Evolutionary conservation across 2,888 invertebrate genomes (phyloP).

Genomic region (Catonia carolina): DNA sequence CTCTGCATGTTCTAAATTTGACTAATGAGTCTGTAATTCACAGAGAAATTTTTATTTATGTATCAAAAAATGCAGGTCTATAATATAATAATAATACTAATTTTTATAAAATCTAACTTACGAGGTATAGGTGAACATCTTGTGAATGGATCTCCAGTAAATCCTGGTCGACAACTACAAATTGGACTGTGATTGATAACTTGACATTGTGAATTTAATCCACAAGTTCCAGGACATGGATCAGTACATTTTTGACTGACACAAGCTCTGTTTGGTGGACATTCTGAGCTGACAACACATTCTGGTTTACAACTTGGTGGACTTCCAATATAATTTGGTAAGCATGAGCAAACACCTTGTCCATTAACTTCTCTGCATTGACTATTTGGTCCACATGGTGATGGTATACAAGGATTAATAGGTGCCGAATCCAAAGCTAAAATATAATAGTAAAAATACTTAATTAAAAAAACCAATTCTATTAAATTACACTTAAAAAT

Average conservation of each 20-base stretch:
- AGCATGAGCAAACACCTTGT: conserved; percentile 39
- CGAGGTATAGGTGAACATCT: conserved; percentile 37
- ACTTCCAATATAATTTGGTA: conserved; percentile 39
- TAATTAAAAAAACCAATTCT: no score
- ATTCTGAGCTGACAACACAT: conserved; percentile 40
- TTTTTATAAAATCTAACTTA: no score
- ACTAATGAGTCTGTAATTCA: no score
- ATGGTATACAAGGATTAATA: conserved; percentile 56
- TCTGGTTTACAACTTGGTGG: conserved; percentile 41
- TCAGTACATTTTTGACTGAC: conserved; percentile 40
- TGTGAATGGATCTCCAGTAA: conserved; percentile 43
- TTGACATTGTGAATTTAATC: conserved; percentile 42
- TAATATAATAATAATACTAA: no score
- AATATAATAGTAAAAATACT: no score
- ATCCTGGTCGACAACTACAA: conserved; percentile 42
- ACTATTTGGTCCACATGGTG: conserved; percentile 42
- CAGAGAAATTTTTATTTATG: no score
- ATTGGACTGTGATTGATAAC: conserved; percentile 43
- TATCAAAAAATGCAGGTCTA: no score
- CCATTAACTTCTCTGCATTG: conserved; percentile 40
- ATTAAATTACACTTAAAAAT: no score
- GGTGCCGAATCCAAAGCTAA: conserved; percentile 39
- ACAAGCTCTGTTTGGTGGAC: conserved; percentile 41
- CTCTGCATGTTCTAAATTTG: no score
- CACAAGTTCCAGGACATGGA: conserved; percentile 41